These are phyloP conservation scores for Pelodiscus sinensis DNA, from an alignment of 2,113 vertebrate species.

Conservation along the genomic window DNA sequence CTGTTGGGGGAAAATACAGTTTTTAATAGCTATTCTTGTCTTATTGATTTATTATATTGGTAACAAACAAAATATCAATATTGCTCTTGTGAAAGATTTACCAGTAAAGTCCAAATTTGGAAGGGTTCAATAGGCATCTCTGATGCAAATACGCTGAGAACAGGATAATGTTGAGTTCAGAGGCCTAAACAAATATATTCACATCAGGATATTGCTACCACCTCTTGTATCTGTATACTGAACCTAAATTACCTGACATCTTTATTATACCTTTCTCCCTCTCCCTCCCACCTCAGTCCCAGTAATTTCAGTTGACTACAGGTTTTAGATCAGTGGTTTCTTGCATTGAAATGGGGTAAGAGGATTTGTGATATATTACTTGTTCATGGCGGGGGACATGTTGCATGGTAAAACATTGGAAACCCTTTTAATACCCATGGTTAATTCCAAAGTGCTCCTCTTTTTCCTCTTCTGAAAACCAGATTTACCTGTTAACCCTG, in stretches of 20 bases:
- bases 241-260: background rate
- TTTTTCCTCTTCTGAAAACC: constrained; percentile 1
- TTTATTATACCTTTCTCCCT: background rate
- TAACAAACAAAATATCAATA: background rate
- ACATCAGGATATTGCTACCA: background rate
- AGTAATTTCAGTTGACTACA: background rate
- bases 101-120: background rate
- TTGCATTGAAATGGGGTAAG: background rate
- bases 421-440: background rate
- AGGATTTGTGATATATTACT: background rate
- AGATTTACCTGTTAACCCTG: background rate
- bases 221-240: background rate
- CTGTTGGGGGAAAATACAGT: constrained; percentile 45
- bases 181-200: background rate
- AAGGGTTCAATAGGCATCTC: background rate
- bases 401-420: background rate
- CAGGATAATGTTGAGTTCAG: background rate
- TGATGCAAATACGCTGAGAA: background rate
- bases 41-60: constrained; percentile 26
- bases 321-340: background rate
- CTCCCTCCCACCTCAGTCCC: background rate
- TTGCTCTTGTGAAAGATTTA: background rate
- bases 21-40: constrained; percentile 62
- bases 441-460: background rate
- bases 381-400: rapidly evolving